Evolutionary conservation across 2,888 invertebrate species (phyloP).

Genomic region (Steromphala cineraria): DNA sequence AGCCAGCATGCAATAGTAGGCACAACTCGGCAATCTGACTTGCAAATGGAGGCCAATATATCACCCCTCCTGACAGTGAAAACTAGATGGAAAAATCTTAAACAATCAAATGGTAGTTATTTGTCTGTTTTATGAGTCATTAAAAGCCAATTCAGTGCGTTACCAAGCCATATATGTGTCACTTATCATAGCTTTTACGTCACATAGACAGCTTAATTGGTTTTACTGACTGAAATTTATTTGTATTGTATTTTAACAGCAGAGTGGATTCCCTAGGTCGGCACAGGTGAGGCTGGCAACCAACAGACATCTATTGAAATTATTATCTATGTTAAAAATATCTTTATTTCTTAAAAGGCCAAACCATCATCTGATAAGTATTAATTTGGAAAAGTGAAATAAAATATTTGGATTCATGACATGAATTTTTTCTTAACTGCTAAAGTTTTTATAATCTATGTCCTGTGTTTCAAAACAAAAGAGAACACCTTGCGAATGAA

Average conservation of each 20-base stretch:
- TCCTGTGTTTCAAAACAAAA: no score
- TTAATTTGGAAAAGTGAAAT: no score
- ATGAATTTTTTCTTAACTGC: no score
- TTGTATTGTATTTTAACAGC: background rate
- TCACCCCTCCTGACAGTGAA: background rate
- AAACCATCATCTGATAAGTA: no score
- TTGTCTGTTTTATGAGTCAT: background rate
- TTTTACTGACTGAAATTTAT: background rate
- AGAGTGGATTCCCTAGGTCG: background rate
- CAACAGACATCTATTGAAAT: no score
- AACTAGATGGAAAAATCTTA: background rate
- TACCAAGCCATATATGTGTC: background rate
- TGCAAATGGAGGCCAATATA: background rate
- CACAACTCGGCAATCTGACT: background rate
- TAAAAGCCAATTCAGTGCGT: background rate
- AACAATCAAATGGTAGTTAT: slow-evolving; percentile 1
- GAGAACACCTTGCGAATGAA: no score
- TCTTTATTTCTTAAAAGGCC: no score
- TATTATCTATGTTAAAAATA: no score
- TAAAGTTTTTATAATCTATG: no score
- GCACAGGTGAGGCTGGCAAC: background rate
- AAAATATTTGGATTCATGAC: no score
- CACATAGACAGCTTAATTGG: background rate
- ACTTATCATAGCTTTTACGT: background rate
- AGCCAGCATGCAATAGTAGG: background rate